A percentile compares a stretch with the other conserved stretches of the same genome.
Evolutionary conservation across 2,888 invertebrate genomes (phyloP).

Genomic region (Tetheella fluctuosa): DNA sequence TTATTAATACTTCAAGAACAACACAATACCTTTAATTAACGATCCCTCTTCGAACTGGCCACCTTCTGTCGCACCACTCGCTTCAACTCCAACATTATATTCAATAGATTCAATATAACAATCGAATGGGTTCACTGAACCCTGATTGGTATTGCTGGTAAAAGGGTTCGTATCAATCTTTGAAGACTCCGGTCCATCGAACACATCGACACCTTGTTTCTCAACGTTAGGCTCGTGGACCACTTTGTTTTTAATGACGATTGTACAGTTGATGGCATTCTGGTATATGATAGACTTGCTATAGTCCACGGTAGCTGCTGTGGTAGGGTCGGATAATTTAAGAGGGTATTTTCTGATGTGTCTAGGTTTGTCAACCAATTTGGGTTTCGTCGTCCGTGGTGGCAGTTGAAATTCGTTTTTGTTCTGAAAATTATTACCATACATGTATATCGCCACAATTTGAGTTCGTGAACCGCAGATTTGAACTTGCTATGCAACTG

Average conservation of each 20-base stretch:
- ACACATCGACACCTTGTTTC: constrained; percentile 45
- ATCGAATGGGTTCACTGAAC: constrained; percentile 54
- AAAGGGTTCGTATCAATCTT: constrained; percentile 62
- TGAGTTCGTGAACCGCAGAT: too few relatives aligned
- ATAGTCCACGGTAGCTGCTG: constrained; percentile 13
- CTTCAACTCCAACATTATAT: constrained; percentile 13
- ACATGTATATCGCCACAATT: too few relatives aligned
- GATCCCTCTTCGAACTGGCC: constrained; percentile 53
- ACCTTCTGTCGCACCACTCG: constrained; percentile 24
- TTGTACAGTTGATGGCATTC: constrained; percentile 49
- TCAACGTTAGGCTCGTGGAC: constrained; percentile 16
- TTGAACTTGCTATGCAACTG: too few relatives aligned
- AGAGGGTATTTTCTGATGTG: constrained; percentile 71
- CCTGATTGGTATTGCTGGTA: constrained; percentile 33
- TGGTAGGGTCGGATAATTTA: constrained; percentile 37
- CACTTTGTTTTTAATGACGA: not conserved
- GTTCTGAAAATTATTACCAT: constrained; percentile 44
- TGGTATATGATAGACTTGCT: constrained; percentile 58
- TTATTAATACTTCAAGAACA: not conserved
- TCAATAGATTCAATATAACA: constrained; percentile 36
- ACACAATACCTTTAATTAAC: constrained; percentile 58
- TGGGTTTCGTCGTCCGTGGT: constrained; percentile 64
- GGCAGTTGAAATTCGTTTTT: constrained; percentile 66
- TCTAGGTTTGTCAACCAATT: constrained; percentile 67
- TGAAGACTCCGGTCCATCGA: constrained; percentile 45